phyloP scores from a whole-genome alignment of 2,113 vertebrate species.

The Catharus fuscescens region DNA sequence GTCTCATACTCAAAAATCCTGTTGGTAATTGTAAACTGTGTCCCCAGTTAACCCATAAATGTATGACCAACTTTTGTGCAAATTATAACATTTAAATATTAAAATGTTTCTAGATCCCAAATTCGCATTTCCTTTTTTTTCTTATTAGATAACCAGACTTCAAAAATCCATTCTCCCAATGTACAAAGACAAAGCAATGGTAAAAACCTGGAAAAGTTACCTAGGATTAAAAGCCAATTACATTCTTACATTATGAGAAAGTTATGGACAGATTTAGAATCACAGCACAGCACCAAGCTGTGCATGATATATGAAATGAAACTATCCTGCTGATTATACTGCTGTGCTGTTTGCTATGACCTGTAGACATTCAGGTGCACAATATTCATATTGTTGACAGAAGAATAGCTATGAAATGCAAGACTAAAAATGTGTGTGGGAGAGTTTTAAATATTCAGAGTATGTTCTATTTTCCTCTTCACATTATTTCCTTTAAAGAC shows the following conservation, averaged over 20 bases:
- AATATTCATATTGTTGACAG: background rate
- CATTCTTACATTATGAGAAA: background rate
- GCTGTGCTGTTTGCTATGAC: conserved; percentile 7
- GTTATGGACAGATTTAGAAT: background rate
- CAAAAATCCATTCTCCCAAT: background rate
- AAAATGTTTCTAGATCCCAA: background rate
- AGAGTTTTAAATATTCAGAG: background rate
- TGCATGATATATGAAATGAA: conserved; percentile 8
- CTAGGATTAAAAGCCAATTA: background rate
- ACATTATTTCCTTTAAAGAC: background rate
- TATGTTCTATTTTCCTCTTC: background rate
- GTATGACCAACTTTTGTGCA: background rate
- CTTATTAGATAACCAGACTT: background rate
- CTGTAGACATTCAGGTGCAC: background rate
- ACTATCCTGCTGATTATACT: background rate
- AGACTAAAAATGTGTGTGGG: background rate
- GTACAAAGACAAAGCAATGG: background rate
- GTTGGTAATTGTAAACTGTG: background rate
- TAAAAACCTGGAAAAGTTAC: background rate
- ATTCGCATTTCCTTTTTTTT: background rate
- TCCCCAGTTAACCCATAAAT: background rate
- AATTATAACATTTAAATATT: background rate
- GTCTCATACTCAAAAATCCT: background rate
- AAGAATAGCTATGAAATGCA: background rate
- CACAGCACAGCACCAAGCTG: background rate